Conservation (phyloP, 2,888 invertebrate genomes). For the Protodeltote pygarga region DNA sequence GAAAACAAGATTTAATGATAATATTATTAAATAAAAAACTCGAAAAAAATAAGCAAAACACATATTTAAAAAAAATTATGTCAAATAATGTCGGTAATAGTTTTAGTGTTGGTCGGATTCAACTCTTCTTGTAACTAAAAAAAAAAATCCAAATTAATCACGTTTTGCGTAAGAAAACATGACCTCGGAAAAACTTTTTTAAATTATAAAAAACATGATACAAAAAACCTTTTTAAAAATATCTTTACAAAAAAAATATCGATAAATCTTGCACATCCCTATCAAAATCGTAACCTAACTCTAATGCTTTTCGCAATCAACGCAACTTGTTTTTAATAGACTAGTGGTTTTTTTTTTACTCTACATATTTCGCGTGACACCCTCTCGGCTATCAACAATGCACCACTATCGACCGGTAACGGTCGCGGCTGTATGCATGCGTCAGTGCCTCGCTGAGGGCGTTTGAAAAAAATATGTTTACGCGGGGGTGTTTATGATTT, state of each 20-base stretch:
- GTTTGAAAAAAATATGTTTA: conserved; percentile 25
- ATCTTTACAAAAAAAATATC: background rate
- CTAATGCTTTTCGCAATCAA: conserved; percentile 1
- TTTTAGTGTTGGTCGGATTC: too few species aligned
- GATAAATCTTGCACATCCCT: background rate
- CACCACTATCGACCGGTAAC: conserved; percentile 48
- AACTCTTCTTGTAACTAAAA: too few species aligned
- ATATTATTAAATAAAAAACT: too few species aligned
- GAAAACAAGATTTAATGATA: too few species aligned
- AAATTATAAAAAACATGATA: too few species aligned
- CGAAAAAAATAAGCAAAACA: too few species aligned
- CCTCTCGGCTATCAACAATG: conserved; percentile 32
- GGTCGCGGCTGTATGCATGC: conserved; percentile 34
- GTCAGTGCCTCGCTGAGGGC: conserved; percentile 19
- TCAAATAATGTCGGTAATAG: background rate
- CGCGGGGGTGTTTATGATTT: conserved; percentile 31
- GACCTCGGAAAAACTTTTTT: too few species aligned
- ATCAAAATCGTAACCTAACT: background rate
- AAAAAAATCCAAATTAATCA: too few species aligned
- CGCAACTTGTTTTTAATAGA: background rate
- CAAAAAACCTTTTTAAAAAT: background rate
- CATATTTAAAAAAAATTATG: too few species aligned
- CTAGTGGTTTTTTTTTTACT: background rate
- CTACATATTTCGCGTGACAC: conserved; percentile 8
- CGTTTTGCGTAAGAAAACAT: too few species aligned